Evolutionary conservation across 1,140 invertebrate genomes (phyloP), one percentile per base, ranked within the genome.

Genomic region (Drosophila santomea): DNA sequence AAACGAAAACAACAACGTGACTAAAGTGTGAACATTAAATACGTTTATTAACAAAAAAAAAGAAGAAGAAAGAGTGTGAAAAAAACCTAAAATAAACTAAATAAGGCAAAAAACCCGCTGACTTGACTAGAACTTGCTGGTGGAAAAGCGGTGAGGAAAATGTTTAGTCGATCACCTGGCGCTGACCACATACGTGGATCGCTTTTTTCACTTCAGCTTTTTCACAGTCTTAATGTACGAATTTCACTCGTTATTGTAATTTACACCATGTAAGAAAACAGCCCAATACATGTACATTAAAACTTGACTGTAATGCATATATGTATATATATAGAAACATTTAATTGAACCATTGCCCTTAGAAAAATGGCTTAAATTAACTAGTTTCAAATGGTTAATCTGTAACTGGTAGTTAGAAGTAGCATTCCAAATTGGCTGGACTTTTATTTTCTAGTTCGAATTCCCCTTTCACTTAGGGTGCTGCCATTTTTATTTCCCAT

Each of bases 1-100:
- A 78, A 85, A 78, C 63, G 62, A 78, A 68, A 86, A 86, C 44
- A 86, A 79, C 78, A 83, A 77, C 83, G 79, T 89, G 84, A 89
- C 83, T 83, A 83, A 83, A 83, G 84, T 86, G 83, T 79, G 83
- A 86, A 89, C 84, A 88, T 80, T 88, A 89, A 90, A 89, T 78
- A 89, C 64, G 88, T 64, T 78, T 81, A 71, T 66, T 55, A 78
- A 68, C 35, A 68, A 68, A 35, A 58, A 61, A 66, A 69, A 35
- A 58, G 58, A 66, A 69, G 57, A 32, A 39, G 2, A 41, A 54
- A 47, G 58, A 64, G 23, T 68, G 45, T 32, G 38, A 39, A 48
- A 56, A 74, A 61, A 77, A 45, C 17, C 32, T 44, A 59, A 75
- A 83, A 51, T 62, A 79, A 79, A 63, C 48, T 35, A 64, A 52